These are phyloP conservation scores for Oplegnathus fasciatus DNA, from an alignment of 2,113 vertebrate species.

Conservation along the genomic window DNA sequence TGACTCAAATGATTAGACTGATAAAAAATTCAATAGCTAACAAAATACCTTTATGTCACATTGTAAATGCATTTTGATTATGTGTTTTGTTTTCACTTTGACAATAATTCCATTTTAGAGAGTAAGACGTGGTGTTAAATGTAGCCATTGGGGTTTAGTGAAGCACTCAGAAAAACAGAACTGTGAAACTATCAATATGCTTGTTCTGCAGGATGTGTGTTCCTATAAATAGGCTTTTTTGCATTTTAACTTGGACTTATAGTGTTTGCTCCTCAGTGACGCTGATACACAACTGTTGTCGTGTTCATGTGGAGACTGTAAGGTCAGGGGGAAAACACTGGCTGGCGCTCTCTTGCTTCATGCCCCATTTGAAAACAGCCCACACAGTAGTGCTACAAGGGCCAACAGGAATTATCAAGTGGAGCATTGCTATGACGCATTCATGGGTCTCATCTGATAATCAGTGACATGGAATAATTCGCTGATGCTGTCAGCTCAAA, in stretches of 20 bases:
- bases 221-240: not conserved
- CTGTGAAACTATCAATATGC: not conserved
- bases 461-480: slow-evolving; percentile 52
- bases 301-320: not conserved
- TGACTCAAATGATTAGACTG: slow-evolving; percentile 35
- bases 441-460: slow-evolving; percentile 45
- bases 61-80: slow-evolving; percentile 12
- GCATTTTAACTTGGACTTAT: not conserved
- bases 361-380: slow-evolving; percentile 37
- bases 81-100: slow-evolving; percentile 23
- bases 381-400: slow-evolving; percentile 9
- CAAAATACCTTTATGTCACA: slow-evolving; percentile 3
- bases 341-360: not conserved
- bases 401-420: slow-evolving; percentile 1
- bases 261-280: not conserved
- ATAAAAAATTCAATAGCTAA: slow-evolving; percentile 29
- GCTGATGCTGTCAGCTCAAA: slow-evolving; percentile 52
- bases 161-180: not conserved
- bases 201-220: not conserved
- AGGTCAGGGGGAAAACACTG: not conserved
- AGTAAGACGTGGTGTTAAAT: not conserved
- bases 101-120: slow-evolving; percentile 9
- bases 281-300: not conserved
- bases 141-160: not conserved
- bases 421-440: slow-evolving; percentile 25